Base-by-base conservation (phyloP, 2,797 vertebrate species). In the Bradypus variegatus region DNA sequence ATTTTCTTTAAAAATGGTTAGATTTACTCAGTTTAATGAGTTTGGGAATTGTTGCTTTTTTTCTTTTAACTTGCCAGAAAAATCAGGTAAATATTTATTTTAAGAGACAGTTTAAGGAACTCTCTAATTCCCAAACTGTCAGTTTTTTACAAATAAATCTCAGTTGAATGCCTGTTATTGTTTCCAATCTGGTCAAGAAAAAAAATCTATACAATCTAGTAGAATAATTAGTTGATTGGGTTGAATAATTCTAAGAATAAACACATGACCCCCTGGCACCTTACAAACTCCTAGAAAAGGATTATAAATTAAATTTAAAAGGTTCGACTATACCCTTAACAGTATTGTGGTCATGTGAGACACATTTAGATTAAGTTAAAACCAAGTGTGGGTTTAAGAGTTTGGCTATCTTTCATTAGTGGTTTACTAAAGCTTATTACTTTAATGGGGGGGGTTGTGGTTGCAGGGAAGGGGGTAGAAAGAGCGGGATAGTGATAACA, bases 61-160 rank as follows among this genome's bases (percentile, higher is more conserved):
- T 95, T 92, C 72, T 55, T 95, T 96, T 95, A 90, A 90, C 82
- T 96, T 86, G 4, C 82, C 77, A 95, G 72, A 82, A 92, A 86
- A 93, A 60, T 93, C 50, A 84, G 83, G 53, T 77, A 93, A 96
- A 89, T 96, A 89, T 93, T 96, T 94, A 94, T 95, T 97, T 96
- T 96, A 96, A 86, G 94, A 96, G 88, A 90, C 50, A 95, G 72
- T 94, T 95, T 91, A 94, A 94, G 95, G 87, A 94, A 93, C 72
- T 86, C 53, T 45, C 11, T 89, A 95, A 48, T 93, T 96, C 62
- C 88, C 92, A 36, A 83, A 83, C 91, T 89, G 38, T 92, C 87
- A 58, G 3, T 33, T 91, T 60, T 96, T 95, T 95, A 92, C 90
- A 62, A 93, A 86, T 92, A 91, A 80, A 85, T 94, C 91, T 94